A percentile compares a stretch with the other conserved stretches of the same genome.
Conservation (phyloP, 2,797 vertebrate genomes). For the Threskiornis aethiopicus region DNA sequence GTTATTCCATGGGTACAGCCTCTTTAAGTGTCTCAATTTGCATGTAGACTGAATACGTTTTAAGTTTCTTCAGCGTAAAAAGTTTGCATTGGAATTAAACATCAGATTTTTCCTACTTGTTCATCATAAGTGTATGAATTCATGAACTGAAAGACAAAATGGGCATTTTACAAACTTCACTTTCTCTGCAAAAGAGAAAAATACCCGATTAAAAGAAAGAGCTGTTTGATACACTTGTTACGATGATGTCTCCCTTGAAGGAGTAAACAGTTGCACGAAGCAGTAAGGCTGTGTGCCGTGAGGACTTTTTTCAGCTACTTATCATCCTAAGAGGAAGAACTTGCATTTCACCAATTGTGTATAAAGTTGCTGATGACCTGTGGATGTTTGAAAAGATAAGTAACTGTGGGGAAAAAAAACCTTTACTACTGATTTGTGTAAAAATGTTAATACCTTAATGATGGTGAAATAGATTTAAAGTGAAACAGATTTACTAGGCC, state of each 20-base stretch:
- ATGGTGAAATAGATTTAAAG: background rate
- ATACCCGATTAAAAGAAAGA: background rate
- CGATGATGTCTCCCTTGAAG: background rate
- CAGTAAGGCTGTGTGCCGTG: background rate
- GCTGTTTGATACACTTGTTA: background rate
- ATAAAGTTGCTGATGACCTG: background rate
- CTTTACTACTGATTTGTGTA: background rate
- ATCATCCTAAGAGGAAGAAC: background rate
- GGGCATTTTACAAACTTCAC: background rate
- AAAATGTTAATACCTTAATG: background rate
- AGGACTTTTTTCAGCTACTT: background rate
- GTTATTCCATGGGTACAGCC: background rate
- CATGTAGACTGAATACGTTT: fast-evolving
- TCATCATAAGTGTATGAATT: background rate
- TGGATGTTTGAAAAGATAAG: background rate
- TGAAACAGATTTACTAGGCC: background rate
- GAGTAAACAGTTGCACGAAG: background rate
- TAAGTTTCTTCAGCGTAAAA: background rate
- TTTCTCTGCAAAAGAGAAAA: background rate
- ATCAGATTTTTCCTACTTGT: background rate
- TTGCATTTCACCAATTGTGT: background rate
- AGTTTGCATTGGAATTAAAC: background rate
- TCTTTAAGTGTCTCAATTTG: background rate
- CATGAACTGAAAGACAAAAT: background rate
- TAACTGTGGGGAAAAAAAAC: background rate